Evolutionary conservation across 2,797 vertebrate genomes (phyloP).

Genomic region (Lemur catta): DNA sequence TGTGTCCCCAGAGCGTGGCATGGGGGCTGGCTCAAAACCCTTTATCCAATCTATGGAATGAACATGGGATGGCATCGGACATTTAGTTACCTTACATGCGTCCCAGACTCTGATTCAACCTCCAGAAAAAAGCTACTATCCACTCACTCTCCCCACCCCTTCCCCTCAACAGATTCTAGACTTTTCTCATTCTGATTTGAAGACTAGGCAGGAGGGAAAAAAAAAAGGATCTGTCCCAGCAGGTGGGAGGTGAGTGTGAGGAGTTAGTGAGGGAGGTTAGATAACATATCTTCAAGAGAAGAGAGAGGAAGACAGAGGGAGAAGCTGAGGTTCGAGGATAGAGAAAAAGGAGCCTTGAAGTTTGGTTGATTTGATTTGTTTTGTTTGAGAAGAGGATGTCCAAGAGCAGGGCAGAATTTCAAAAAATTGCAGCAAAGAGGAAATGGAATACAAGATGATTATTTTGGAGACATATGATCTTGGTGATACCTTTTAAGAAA

Average conservation of each 20-base stretch:
- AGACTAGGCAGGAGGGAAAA: neutral
- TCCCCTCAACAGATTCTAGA: neutral
- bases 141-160: neutral
- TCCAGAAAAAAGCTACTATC: too few relatives aligned
- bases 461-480: neutral
- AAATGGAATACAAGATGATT: neutral
- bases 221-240: neutral
- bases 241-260: neutral
- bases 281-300: neutral
- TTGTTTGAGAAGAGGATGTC: neutral
- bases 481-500: neutral
- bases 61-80: neutral
- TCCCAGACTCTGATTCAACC: neutral
- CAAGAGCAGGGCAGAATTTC: neutral
- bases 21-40: neutral
- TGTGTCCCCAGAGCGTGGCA: neutral
- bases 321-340: neutral
- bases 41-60: neutral
- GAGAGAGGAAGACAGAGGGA: neutral
- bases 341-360: neutral
- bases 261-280: neutral
- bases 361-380: neutral
- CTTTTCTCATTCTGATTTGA: neutral
- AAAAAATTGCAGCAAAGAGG: neutral
- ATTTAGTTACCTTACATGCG: neutral